A percentile compares a stretch with the other conserved stretches of the same genome.
phyloP scores from a whole-genome alignment of 2,797 vertebrate genomes.

The Limosa lapponica region DNA sequence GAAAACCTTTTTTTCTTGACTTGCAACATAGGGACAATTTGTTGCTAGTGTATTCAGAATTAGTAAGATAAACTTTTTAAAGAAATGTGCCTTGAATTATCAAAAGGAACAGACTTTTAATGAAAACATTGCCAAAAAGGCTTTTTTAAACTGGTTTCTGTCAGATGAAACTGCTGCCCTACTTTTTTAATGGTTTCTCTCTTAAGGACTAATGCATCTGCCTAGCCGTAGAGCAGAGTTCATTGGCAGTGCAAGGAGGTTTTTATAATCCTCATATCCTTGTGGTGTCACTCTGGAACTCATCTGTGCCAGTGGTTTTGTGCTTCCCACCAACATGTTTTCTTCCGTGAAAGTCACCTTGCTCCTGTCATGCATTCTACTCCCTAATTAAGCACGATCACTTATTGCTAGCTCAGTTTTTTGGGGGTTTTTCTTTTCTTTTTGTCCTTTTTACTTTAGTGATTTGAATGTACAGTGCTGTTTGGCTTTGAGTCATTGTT shows the following conservation, averaged over 20 bases:
- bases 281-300: background rate
- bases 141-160: background rate
- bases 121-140: background rate
- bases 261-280: background rate
- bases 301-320: background rate
- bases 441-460: background rate
- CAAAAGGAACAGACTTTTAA: background rate
- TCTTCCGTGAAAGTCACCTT: background rate
- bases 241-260: background rate
- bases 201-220: background rate
- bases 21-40: background rate
- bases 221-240: background rate
- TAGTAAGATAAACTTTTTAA: background rate
- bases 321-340: background rate
- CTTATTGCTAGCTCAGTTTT: background rate
- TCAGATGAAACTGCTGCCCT: background rate
- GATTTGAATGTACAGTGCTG: background rate
- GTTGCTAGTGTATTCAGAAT: background rate
- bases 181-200: constrained; percentile 14
- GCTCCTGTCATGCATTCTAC: background rate
- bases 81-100: background rate
- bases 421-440: background rate
- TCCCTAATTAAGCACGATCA: background rate
- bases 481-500: background rate
- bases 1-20: background rate